Base-by-base conservation (phyloP, 2,797 vertebrate species). In the Myioborus miniatus region DNA sequence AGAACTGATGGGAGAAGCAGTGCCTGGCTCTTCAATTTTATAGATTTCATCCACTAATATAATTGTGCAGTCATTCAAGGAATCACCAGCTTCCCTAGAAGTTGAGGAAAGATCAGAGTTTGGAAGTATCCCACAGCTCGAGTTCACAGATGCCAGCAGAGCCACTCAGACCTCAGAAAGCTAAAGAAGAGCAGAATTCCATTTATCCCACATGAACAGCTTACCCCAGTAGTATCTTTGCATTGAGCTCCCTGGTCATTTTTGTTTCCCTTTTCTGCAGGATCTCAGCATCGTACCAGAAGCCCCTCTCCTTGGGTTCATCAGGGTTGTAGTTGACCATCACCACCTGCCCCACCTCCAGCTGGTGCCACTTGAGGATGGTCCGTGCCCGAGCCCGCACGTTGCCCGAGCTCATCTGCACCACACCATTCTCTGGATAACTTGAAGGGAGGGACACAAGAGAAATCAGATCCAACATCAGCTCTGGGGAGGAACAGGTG, bases 261-360 rank as follows among this genome's bases (percentile, higher is more conserved):
- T 99, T 98, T 0, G 98, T 99, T 93, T 99, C 99, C 27, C 98
- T 98, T 95, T 99, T 99, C 59, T 96, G 98, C 97, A 98, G 97
- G 92, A 99, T 99, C 97, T 99, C 98, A 0, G 99, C 99, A 0
- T 99, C 99, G 0, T 99, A 99, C 99, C 99, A 99, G 97, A 99
- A 99, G 6, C 99, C 99, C 0, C 99, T 98, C 84, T 99, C 99
- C 86, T 98, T 98, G 15, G 99, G 98, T 6, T 99, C 99, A 9
- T 99, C 99, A 0, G 99, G 98, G 91, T 99, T 99, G 92, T 98
- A 99, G 98, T 99, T 99, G 46, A 99, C 98, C 99, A 99, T 99
- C 39, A 99, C 99, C 9, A 99, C 95, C 97, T 99, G 99, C 23
- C 99, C 99, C 9, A 97, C 96, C 84, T 99, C 98, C 83, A 99